Base-by-base conservation (phyloP, 2,888 invertebrate genomes). In the Fabriciana adippe region DNA sequence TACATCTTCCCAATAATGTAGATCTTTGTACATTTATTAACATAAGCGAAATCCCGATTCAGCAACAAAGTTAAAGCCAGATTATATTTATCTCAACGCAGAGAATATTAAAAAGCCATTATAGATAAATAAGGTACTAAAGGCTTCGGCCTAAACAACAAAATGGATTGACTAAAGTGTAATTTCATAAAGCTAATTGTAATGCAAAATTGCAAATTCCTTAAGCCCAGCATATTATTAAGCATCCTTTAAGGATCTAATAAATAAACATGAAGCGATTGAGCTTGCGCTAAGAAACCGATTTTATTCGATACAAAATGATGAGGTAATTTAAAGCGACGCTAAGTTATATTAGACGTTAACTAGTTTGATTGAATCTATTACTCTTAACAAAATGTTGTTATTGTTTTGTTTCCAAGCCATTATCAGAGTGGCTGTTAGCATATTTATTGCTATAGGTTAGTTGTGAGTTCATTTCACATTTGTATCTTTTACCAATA, bases 251-350 rank as follows among this genome's bases (percentile, higher is more conserved):
- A 80, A 84, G 85, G 85, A 85, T 81, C 87, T 87, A 78, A 86
- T 88, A 90, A 89, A 89, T 89, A 89, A 86, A 89, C 89, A 89
- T 89, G 86, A 89, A 80, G 76, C 73, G 71, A 75, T 79, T 74
- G 76, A 69, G 67, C 68, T 67, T 53, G 63, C 66, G 60, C 66
- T 71, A 67, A 64, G 56, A 55, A 69, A 68, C 63, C 65, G 69
- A 71, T 72, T 71, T 72, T 72, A 71, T 64, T 61, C 60, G 64
- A 66, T 70, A 70, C 64, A 56, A 72, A 70, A 72, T 67, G 56
- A 70, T 54, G 62, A 66, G 57, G 60, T 60, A 55, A 68, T 69
- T 68, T 68, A 57, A 45, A 45, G 31, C 45, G 60, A 48, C 41
- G 26, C 54, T 66, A 68, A 72, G 65, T 68, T 71, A 64, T 59